Evolutionary conservation across 2,888 invertebrate genomes (phyloP).

Genomic region (Callosobruchus maculatus): DNA sequence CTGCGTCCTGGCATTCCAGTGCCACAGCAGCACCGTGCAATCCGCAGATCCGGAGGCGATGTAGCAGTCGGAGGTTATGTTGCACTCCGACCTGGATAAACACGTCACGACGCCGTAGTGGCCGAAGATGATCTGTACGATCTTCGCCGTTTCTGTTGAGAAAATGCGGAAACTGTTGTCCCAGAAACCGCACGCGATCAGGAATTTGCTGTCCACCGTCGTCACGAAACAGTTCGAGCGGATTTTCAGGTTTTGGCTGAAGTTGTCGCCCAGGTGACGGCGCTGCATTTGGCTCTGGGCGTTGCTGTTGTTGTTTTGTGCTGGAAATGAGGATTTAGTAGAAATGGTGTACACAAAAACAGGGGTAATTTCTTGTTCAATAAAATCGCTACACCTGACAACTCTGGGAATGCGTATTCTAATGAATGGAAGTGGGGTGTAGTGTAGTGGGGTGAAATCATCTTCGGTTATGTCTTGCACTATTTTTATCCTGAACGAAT

Average conservation of each 20-base stretch:
- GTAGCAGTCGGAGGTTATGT: conserved; percentile 98
- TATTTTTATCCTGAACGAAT: no score
- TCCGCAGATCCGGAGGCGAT: conserved; percentile 97
- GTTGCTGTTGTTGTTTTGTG: conserved; percentile 71
- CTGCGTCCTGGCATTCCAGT: conserved; percentile 96
- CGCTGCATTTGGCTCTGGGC: conserved; percentile 72
- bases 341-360: background rate
- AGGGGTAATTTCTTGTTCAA: conserved; percentile 1
- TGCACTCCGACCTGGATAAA: conserved; percentile 95
- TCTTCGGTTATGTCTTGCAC: no score
- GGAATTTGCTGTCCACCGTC: conserved; percentile 94
- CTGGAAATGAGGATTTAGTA: conserved; percentile 46
- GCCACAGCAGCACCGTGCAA: conserved; percentile 97
- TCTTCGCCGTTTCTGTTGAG: conserved; percentile 94
- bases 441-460: no score
- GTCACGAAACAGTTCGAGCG: conserved; percentile 95
- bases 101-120: conserved; percentile 99
- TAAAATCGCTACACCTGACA: no score
- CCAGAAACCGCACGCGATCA: conserved; percentile 99
- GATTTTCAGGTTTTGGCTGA: conserved; percentile 93
- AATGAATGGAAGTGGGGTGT: no score
- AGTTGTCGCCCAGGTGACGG: conserved; percentile 94
- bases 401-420: no score
- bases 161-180: conserved; percentile 99
- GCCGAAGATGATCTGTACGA: conserved; percentile 97